Base-by-base conservation (phyloP, 2,113 vertebrate species). In the Setophaga petechia region DNA sequence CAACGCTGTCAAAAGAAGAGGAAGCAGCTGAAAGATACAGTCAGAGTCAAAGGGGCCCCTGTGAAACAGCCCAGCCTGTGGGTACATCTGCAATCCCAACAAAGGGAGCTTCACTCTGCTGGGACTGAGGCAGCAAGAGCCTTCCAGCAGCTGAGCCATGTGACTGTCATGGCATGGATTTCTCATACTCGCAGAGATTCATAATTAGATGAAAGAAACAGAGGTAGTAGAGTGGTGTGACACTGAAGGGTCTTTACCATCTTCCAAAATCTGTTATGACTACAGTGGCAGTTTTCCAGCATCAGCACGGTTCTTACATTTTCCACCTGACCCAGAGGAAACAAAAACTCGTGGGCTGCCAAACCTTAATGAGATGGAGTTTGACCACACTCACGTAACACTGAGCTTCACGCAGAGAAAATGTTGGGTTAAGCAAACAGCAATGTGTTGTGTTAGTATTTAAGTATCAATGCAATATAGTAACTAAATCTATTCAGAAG, bases 291-390 rank as follows among this genome's bases (percentile, higher is more conserved):
- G 20, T 39, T 88, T 88, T 73, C 75, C 82, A 86, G 71, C 2
- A 2, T 80, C 67, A 76, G 67, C 74, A 82, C 0, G 0, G 68
- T 74, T 90, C 55, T 43, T 85, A 41, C 5, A 51, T 66, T 73
- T 90, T 77, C 63, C 90, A 88, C 71, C 63, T 80, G 88, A 84
- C 51, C 51, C 82, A 66, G n/a, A 76, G 55, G 75, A 94, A 92
- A 79, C 41, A 94, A 94, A 83, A 84, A 54, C 59, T 62, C 1
- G 0, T 2, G 9, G 37, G 41, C 46, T 93, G 85, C 67, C 90
- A 90, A 69, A 62, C 15, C 31, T 85, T 92, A 79, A 68, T 49
- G 58, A 73, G 54, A 54, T 7, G 8, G 54, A 80, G 31, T 71
- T 52, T 85, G 72, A 61, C 41, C 46, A 81, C 31, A 47, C 37